A percentile compares a stretch with the other conserved stretches of the same genome.
These are phyloP conservation scores for Papilio xuthus DNA, from an alignment of 1,140 invertebrate species.

Conservation along the genomic window DNA sequence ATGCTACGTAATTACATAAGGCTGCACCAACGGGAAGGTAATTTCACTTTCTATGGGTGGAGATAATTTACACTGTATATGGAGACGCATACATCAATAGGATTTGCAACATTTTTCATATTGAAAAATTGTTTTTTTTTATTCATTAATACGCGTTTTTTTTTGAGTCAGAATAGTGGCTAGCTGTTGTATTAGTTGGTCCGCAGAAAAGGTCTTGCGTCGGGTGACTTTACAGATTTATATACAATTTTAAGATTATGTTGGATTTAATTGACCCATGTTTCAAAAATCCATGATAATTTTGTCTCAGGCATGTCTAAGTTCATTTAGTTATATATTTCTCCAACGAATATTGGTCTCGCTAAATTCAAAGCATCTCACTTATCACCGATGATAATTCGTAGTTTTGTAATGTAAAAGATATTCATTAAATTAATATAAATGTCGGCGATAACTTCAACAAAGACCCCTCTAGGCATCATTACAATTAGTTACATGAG, in stretches of 20 bases:
- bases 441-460: conserved; percentile 8
- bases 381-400: background rate
- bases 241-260: background rate
- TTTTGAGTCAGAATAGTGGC: background rate
- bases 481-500: conserved; percentile 17
- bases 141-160: background rate
- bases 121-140: background rate
- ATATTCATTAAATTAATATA: conserved; percentile 18
- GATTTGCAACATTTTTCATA: background rate
- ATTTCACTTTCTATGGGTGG: conserved; percentile 63
- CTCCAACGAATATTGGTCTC: background rate
- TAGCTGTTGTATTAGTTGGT: background rate
- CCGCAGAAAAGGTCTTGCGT: background rate
- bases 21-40: conserved; percentile 56
- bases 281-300: background rate
- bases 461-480: background rate
- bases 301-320: background rate
- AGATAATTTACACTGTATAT: conserved; percentile 50
- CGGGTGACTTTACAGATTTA: background rate
- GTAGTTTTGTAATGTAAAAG: background rate
- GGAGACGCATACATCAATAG: conserved; percentile 1
- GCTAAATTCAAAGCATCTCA: background rate
- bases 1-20: conserved; percentile 64
- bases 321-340: background rate
- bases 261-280: background rate